Evolutionary conservation across 2,113 vertebrate species (phyloP).

Genomic region (Nestor notabilis): DNA sequence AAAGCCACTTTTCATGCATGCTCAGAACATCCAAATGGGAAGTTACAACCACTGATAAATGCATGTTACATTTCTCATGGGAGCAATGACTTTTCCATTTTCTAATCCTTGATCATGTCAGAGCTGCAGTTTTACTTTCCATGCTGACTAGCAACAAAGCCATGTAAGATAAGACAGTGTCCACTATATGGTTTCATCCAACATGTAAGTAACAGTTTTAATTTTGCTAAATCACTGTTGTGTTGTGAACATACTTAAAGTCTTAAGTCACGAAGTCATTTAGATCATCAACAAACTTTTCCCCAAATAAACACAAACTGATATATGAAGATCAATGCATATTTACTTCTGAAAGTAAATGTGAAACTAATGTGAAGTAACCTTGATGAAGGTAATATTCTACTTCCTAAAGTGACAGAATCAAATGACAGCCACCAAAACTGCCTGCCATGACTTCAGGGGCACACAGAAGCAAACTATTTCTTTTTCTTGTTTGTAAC

Average conservation of each 20-base stretch:
- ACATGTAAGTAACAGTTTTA: accelerated
- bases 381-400: background rate
- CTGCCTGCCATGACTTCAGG: background rate
- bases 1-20: background rate
- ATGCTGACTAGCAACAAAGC: background rate
- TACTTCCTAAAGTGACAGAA: background rate
- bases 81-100: background rate
- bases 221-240: background rate
- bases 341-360: background rate
- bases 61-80: background rate
- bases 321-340: background rate
- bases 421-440: background rate
- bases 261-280: background rate
- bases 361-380: background rate
- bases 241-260: background rate
- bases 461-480: background rate
- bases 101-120: background rate
- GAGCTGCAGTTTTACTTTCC: background rate
- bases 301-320: background rate
- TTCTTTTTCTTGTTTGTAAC: background rate
- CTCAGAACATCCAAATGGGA: background rate
- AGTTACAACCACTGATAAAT: background rate
- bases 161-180: background rate
- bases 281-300: background rate
- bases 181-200: accelerated